phyloP scores from a whole-genome alignment of 2,113 vertebrate genomes.

The Onychostoma macrolepis region DNA sequence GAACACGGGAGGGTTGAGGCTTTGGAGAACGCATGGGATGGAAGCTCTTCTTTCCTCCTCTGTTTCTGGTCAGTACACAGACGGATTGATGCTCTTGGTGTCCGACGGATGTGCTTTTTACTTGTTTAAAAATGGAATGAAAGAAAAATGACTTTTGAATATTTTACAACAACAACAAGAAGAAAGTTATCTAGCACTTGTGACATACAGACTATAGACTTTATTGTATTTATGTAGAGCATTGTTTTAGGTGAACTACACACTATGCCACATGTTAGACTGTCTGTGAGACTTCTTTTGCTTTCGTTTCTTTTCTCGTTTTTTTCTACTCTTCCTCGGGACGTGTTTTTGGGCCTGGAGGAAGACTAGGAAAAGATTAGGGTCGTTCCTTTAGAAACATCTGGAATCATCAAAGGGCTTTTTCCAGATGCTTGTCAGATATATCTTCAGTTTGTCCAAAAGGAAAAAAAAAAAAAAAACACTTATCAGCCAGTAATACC shows the following conservation, averaged over 20 bases:
- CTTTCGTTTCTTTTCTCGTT: slow-evolving; percentile 31
- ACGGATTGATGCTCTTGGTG: slow-evolving; percentile 70
- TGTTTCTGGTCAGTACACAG: slow-evolving; percentile 52
- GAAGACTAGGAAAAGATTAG: slow-evolving; percentile 56
- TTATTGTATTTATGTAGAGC: slow-evolving; percentile 90
- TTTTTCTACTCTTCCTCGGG: slow-evolving; percentile 47
- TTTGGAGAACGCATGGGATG: slow-evolving; percentile 55
- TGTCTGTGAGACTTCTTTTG: slow-evolving; percentile 68
- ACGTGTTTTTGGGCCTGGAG: slow-evolving; percentile 62
- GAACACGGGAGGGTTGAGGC: slow-evolving; percentile 72
- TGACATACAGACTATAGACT: slow-evolving; percentile 82
- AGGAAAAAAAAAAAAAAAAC: slow-evolving; percentile 47
- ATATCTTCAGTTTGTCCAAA: slow-evolving; percentile 66
- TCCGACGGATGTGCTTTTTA: slow-evolving; percentile 83
- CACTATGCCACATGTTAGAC: slow-evolving; percentile 72
- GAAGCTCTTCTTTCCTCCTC: slow-evolving; percentile 47
- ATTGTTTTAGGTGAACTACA: slow-evolving; percentile 78
- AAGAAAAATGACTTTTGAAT: slow-evolving; percentile 78
- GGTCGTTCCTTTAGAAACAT: slow-evolving; percentile 59
- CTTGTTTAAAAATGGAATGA: slow-evolving; percentile 72
- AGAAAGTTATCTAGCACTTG: slow-evolving; percentile 83
- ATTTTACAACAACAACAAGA: slow-evolving; percentile 73
- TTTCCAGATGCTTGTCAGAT: slow-evolving; percentile 69
- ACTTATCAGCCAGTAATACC: slow-evolving; percentile 77
- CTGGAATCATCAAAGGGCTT: slow-evolving; percentile 74